A percentile compares a stretch with the other conserved stretches of the same genome.
Conservation (phyloP, 2,888 invertebrate genomes). For the Aphelenchoides bicaudatus region DNA sequence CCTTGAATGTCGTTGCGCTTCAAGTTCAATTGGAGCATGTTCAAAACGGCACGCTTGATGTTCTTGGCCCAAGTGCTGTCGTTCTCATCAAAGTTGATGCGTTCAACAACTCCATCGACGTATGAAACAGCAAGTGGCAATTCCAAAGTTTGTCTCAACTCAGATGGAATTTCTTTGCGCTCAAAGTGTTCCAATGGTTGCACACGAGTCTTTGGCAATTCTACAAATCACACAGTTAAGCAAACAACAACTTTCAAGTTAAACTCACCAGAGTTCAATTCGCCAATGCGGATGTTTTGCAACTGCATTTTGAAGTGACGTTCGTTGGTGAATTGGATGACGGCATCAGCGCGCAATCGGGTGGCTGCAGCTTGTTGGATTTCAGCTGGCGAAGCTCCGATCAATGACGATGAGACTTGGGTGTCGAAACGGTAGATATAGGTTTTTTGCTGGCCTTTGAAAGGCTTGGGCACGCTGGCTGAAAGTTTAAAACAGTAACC, state of each 20-base stretch:
- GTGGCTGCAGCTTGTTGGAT: constrained; percentile 21
- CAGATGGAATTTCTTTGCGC: constrained; percentile 1
- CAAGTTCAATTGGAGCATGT: constrained; percentile 34
- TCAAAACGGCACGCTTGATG: constrained; percentile 55
- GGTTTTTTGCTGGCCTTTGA: background rate
- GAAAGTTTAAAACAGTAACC: too few species aligned
- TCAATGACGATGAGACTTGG: constrained; percentile 17
- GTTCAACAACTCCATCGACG: constrained; percentile 28
- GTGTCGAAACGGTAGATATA: constrained; percentile 20
- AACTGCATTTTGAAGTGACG: constrained; percentile 13
- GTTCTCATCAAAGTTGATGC: constrained; percentile 26
- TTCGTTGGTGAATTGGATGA: constrained; percentile 19
- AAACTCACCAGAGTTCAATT: constrained; percentile 22
- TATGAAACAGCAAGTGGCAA: constrained; percentile 26
- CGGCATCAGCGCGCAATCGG: constrained; percentile 27
- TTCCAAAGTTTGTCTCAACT: constrained; percentile 14
- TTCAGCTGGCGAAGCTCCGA: background rate
- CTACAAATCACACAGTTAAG: background rate
- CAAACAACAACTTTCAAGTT: too few species aligned
- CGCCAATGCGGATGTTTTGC: constrained; percentile 21
- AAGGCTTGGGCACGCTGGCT: background rate
- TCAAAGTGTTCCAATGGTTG: constrained; percentile 20
- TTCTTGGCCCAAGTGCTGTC: constrained; percentile 33
- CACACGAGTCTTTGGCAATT: constrained; percentile 7
- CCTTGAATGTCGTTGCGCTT: constrained; percentile 13